These are phyloP conservation scores for Hymenopus coronatus DNA, from an alignment of 2,888 invertebrate genomes.

Conservation along the genomic window DNA sequence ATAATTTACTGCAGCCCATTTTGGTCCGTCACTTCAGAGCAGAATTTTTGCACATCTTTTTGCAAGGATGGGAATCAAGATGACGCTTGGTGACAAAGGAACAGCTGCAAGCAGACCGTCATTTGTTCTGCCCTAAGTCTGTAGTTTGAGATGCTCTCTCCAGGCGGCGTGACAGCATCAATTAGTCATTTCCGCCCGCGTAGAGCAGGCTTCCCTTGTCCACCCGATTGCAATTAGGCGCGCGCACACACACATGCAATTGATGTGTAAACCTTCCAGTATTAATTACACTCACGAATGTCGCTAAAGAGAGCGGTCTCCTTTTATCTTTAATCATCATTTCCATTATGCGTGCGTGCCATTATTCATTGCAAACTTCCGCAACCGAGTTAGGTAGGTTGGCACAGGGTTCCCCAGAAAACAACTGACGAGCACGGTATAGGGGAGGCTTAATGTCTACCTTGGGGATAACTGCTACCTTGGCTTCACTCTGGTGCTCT, in stretches of 20 bases:
- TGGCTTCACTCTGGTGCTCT: too few relatives aligned
- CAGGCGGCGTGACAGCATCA: constrained; percentile 8
- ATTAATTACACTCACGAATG: constrained; percentile 8
- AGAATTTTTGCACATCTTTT: not conserved
- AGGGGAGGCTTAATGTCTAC: too few relatives aligned
- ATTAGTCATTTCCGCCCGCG: constrained; percentile 19
- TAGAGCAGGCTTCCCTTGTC: not conserved
- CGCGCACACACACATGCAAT: not conserved
- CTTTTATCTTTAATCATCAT: not conserved
- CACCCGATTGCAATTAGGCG: not conserved
- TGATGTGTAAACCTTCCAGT: constrained; percentile 3
- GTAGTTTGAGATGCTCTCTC: not conserved
- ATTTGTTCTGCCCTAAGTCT: not conserved
- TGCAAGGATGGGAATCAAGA: not conserved
- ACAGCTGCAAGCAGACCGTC: not conserved
- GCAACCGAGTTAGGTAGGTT: not conserved
- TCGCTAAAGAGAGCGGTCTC: not conserved
- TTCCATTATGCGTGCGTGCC: not conserved
- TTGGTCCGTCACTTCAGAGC: not conserved
- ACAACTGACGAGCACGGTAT: not conserved
- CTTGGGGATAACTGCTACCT: too few relatives aligned
- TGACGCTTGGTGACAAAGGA: not conserved
- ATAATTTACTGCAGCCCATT: not conserved
- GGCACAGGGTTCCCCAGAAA: not conserved
- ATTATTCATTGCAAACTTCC: not conserved